Percentiles rank a stretch among this genome's conserved stretches.
Conservation (phyloP, 2,888 invertebrate genomes). For the Latrodectus hesperus region DNA sequence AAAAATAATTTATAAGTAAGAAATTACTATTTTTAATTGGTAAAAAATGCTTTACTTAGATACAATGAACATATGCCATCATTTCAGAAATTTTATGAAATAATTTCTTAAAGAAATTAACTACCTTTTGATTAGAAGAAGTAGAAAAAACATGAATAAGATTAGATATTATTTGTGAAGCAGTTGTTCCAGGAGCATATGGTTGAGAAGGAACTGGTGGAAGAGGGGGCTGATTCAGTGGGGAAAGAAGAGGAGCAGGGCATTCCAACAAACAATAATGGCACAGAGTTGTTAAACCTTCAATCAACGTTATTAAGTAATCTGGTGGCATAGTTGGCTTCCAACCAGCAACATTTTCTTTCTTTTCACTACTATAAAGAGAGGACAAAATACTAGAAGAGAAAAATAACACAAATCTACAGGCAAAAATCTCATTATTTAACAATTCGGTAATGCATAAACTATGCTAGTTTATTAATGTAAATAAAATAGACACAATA, state of each 20-base stretch:
- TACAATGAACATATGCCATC: no score
- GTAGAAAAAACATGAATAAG: slow-evolving; percentile 87
- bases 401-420: not conserved
- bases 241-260: slow-evolving; percentile 73
- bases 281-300: slow-evolving; percentile 85
- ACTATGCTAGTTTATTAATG: no score
- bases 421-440: no score
- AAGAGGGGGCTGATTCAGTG: slow-evolving; percentile 72
- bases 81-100: no score
- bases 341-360: not conserved
- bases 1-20: no score
- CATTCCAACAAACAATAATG: slow-evolving; percentile 86
- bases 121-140: slow-evolving; percentile 73
- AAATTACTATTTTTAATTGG: no score
- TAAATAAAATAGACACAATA: no score
- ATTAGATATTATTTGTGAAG: slow-evolving; percentile 83
- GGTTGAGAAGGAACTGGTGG: slow-evolving; percentile 69
- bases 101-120: no score
- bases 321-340: slow-evolving; percentile 80
- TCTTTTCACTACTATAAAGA: slow-evolving; percentile 36
- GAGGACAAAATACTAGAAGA: not conserved
- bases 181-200: slow-evolving; percentile 72
- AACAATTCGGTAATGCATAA: no score
- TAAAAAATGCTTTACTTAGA: no score
- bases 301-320: slow-evolving; percentile 85